These are phyloP conservation scores for Drosophila hawaiiensis DNA, from an alignment of 2,888 invertebrate species.

Conservation along the genomic window DNA sequence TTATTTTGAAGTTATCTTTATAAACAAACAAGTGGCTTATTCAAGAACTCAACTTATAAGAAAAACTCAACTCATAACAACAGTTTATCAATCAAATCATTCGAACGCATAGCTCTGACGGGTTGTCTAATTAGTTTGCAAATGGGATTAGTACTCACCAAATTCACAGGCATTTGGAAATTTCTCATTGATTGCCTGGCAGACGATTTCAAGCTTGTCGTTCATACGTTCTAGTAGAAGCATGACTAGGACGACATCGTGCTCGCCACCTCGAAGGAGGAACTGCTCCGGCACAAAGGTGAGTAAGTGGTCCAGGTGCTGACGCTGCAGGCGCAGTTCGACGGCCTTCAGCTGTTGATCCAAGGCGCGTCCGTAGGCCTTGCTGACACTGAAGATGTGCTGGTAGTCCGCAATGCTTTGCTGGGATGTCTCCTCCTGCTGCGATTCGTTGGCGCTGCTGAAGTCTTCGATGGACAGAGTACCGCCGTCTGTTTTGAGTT, in stretches of 20 bases:
- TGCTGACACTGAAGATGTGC: conserved; percentile 87
- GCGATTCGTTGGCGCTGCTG: conserved; percentile 79
- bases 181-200: conserved; percentile 93
- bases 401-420: conserved; percentile 89
- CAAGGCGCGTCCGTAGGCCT: conserved; percentile 91
- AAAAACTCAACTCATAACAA: background rate
- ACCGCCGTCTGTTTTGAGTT: conserved; percentile 88
- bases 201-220: conserved; percentile 94
- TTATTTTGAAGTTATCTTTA: background rate
- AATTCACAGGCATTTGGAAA: conserved; percentile 92
- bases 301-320: conserved; percentile 94
- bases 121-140: background rate
- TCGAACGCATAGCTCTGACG: background rate
- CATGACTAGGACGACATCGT: conserved; percentile 95
- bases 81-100: background rate
- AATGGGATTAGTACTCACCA: conserved; percentile 86
- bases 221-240: conserved; percentile 94
- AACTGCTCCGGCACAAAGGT: conserved; percentile 98
- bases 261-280: conserved; percentile 92
- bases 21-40: background rate
- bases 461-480: conserved; percentile 85
- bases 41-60: background rate
- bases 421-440: conserved; percentile 79
- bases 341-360: conserved; percentile 96
- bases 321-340: conserved; percentile 93